Base-by-base conservation (phyloP, 1,140 invertebrate genomes). In the Tetramorium alpestre region DNA sequence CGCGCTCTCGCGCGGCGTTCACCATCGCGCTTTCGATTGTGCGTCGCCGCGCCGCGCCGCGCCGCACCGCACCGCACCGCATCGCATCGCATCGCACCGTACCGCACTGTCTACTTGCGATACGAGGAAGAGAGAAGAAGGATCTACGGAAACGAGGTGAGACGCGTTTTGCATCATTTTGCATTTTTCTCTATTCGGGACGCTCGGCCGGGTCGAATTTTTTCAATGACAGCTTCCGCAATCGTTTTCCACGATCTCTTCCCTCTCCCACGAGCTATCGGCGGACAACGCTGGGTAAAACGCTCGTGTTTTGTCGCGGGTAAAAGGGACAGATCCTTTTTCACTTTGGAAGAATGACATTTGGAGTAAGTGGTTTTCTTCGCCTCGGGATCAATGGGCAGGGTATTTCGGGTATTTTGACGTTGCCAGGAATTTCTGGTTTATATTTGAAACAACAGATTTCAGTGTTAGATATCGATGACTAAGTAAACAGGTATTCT, bases 1-100 rank as follows among this genome's bases (percentile, higher is more conserved):
- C 76, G 88, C 88, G 82, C 75, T 77, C 75, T 85, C 73, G 89
- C 88, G 85, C 87, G 80, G 84, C 77, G 86, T 89, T 76, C 72
- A 84, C 88, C 85, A 78, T 89, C 88, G 72, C 88, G 84, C 73
- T 90, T 89, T 90, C 73, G 65, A 88, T 89, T 82, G 84, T 67
- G 76, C 84, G 88, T 60, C 85, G 62, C 85, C 67, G 75, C 75
- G 22, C 51, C 67, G 80, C 62, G n/a, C 44, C 60, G 67, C 78
- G 65, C 56, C 82, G 41, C 69, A 60, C 13, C 72, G 25, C 28
- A 54, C 22, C 22, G 25, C 28, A 22, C 18, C 65, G 22, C 41
- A 47, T 2, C n/a, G 8, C 28, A 33, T 0, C 28, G 28, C 28
- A 33, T 1, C 28, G 28, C 67, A 47, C 6, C n/a, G 8, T 2